Evolutionary conservation across 2,888 invertebrate species (phyloP), one percentile per base, ranked within the genome.

Genomic region (Herminia tarsipennalis): DNA sequence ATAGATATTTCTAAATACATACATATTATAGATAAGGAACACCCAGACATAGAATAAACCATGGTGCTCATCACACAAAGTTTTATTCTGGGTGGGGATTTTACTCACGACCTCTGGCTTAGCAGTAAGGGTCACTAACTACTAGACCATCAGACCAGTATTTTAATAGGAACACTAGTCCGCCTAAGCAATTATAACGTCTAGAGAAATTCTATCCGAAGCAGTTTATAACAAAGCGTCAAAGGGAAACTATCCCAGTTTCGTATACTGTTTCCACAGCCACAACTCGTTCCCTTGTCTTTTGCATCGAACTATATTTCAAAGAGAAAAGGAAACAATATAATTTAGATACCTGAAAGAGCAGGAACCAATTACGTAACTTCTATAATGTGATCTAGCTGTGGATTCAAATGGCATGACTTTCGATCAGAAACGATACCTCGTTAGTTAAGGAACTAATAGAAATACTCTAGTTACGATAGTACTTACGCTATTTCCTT

Each of bases 261-360:
- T 34, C 16, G 56, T 67, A 29, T 46, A 42, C 65, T 64, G 57
- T 62, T 70, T 62, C 54, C 53, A 68, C 61, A 57, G 63, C 73
- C 73, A 78, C 80, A 83, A 83, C 83, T 83, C 76, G 65, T 63
- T 61, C 66, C 66, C 70, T 66, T 76, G 82, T 78, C 78, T 70
- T 64, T 59, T 66, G 62, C 74, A 77, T 67, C 54, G 66, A 69
- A 65, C 55, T 65, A 61, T 63, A 56, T 66, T 56, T 67, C 61
- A 62, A 62, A 68, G 66, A 70, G 69, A 73, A 72, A 73, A 61
- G 70, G 64, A 1, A 56, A 58, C 59, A 66, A 64, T 50, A 34
- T 58, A 42, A 49, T 50, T 44, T 54, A 49, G 48, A 42, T 55
- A 32, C 51, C 55, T 70, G 40, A 64, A 61, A 59, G 50, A 45